phyloP scores from a whole-genome alignment of 2,888 invertebrate genomes.

The Hydrotaea cyrtoneurina region DNA sequence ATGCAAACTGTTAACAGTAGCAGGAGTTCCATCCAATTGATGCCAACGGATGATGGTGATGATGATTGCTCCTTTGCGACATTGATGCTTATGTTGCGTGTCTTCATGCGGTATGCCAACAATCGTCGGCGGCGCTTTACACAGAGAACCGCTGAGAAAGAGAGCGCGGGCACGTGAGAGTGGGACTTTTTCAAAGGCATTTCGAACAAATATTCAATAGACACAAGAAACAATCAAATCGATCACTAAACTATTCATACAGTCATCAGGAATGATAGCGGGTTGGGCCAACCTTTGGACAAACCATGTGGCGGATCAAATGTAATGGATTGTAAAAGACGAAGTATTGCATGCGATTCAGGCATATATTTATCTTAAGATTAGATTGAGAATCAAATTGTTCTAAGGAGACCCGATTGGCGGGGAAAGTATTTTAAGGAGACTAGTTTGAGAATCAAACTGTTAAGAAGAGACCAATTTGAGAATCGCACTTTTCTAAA shows the following conservation, averaged over 20 bases:
- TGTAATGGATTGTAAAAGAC: too few species aligned
- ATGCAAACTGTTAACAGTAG: constrained; percentile 56
- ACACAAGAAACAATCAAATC: constrained; percentile 66
- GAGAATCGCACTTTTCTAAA: too few species aligned
- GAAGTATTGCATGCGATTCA: too few species aligned
- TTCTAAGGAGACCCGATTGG: too few species aligned
- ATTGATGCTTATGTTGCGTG: constrained; percentile 69
- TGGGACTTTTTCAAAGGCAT: constrained; percentile 55
- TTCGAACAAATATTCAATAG: constrained; percentile 58
- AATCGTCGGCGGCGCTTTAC: constrained; percentile 65
- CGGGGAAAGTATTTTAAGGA: too few species aligned
- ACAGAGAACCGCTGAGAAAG: not conserved
- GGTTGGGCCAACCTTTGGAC: constrained; percentile 11
- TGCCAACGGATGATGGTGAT: constrained; percentile 52
- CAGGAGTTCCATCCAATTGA: constrained; percentile 53
- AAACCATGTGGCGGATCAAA: too few species aligned
- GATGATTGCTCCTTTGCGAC: constrained; percentile 67
- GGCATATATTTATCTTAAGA: too few species aligned
- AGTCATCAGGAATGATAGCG: constrained; percentile 46
- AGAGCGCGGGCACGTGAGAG: constrained; percentile 26
- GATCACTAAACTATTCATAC: constrained; percentile 66
- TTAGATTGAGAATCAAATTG: too few species aligned
- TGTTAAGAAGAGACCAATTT: too few species aligned
- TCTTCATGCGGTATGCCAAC: constrained; percentile 60
- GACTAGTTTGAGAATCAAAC: too few species aligned